These are phyloP conservation scores for Chamaetylas fuelleborni DNA, from an alignment of 2,113 vertebrate genomes.

Conservation along the genomic window DNA sequence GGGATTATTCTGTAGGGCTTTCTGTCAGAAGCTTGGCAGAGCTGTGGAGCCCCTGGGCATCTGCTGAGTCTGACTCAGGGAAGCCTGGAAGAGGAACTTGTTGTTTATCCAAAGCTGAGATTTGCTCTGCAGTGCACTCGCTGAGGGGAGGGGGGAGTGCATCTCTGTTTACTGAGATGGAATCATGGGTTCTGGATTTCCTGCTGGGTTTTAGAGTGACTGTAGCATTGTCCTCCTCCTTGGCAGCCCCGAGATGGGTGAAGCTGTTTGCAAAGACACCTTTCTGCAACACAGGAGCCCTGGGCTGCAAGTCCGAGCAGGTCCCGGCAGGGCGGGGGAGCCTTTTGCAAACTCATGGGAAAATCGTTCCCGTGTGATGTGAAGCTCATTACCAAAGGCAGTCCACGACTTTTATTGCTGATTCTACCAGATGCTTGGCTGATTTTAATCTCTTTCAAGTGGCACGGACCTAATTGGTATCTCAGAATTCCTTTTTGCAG, in stretches of 20 bases:
- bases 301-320: slow-evolving; percentile 52
- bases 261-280: slow-evolving; percentile 53
- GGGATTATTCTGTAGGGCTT: background rate
- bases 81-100: background rate
- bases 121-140: background rate
- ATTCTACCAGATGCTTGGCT: slow-evolving; percentile 64
- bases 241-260: background rate
- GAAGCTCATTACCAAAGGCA: slow-evolving; percentile 67
- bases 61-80: background rate
- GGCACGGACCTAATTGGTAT: slow-evolving; percentile 53
- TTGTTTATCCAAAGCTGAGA: background rate
- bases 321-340: slow-evolving; percentile 54
- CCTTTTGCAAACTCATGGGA: slow-evolving; percentile 71
- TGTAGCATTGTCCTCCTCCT: background rate
- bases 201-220: background rate
- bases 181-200: background rate
- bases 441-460: slow-evolving; percentile 71
- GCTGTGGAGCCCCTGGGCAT: slow-evolving; percentile 12
- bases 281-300: slow-evolving; percentile 50
- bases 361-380: slow-evolving; percentile 65
- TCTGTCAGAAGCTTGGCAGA: slow-evolving; percentile 43
- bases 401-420: slow-evolving; percentile 63
- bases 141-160: background rate
- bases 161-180: background rate
- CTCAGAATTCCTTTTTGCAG: slow-evolving; percentile 31